Percentiles rank a stretch among this genome's conserved stretches.
Conservation (phyloP, 1,140 invertebrate genomes). For the Pectinophora gossypiella region DNA sequence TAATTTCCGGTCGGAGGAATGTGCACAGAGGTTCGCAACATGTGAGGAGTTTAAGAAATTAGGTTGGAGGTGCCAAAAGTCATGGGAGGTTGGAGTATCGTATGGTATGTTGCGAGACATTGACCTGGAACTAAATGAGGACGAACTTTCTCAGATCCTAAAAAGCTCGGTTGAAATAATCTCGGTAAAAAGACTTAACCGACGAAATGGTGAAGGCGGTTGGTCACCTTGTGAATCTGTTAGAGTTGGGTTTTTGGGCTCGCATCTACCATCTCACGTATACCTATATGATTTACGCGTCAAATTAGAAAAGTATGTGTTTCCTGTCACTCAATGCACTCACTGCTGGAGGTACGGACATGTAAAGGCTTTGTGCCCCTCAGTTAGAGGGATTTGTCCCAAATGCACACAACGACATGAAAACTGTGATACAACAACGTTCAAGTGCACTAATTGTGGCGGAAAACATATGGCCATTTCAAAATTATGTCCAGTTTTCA, state of each 20-base stretch:
- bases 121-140: not conserved
- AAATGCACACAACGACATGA: constrained; percentile 24
- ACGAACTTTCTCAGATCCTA: too few relatives aligned
- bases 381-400: constrained; percentile 23
- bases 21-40: not conserved
- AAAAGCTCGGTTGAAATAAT: not conserved
- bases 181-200: not conserved
- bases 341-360: constrained; percentile 32
- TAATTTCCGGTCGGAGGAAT: not conserved
- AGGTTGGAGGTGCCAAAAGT: not conserved
- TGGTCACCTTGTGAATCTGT: not conserved
- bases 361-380: constrained; percentile 12
- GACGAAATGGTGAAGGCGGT: not conserved
- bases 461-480: constrained; percentile 18
- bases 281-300: constrained; percentile 9
- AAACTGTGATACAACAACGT: constrained; percentile 25
- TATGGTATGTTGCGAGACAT: too few relatives aligned
- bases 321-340: constrained; percentile 34
- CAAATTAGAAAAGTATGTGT: constrained; percentile 24
- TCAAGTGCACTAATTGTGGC: constrained; percentile 22
- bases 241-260: not conserved
- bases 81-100: not conserved
- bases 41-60: not conserved
- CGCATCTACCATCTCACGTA: not conserved
- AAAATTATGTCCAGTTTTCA: constrained; percentile 21